Evolutionary conservation across 2,797 vertebrate genomes (phyloP), one percentile per base, ranked within the genome.

Genomic region (Propithecus perrieri): DNA sequence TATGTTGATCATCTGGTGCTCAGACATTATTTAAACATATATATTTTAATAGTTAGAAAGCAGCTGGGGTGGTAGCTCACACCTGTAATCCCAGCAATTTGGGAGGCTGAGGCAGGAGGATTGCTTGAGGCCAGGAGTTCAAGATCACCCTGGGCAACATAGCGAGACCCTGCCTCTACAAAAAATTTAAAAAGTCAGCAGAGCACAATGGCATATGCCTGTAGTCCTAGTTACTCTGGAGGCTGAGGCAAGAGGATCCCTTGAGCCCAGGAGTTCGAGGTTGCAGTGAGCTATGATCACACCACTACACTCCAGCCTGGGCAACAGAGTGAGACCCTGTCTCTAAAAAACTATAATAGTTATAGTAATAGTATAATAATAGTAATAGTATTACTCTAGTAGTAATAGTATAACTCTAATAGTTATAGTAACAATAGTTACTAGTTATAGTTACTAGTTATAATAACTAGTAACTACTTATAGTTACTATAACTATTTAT

Each of bases 31-130:
- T 84, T 87, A 94, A 94, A 74, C 8, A 46, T 28, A 84, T 43
- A 2, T n/a, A 59, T 81, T 96, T 86, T 92, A 89, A 63, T 65
- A 69, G 3, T 61, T 89, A 76, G 83, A 67, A 87, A 92, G 63
- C 6, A 59, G 7, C 33, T n/a, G 33, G 33, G 33, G 63, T n/a
- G 33, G 33, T n/a, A n/a, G 33, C 15, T n/a, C 63, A 65, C 1
- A 7, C 63, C 63, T 65, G 63, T 59, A 59, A 28, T 28, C 57
- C 57, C 57, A 59, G 57, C 57, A 59, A 28, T 59, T 59, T 59
- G 26, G 57, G 57, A 59, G 57, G 24, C 57, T 28, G 26, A 59
- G 57, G 28, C 57, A 59, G 57, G 10, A 59, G 26, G 57, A 59
- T 28, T 28, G 24, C 57, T 59, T 59, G 57, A 59, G 57, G 57